Conservation (phyloP, 2,113 vertebrate genomes). For the Ammodytes marinus region DNA sequence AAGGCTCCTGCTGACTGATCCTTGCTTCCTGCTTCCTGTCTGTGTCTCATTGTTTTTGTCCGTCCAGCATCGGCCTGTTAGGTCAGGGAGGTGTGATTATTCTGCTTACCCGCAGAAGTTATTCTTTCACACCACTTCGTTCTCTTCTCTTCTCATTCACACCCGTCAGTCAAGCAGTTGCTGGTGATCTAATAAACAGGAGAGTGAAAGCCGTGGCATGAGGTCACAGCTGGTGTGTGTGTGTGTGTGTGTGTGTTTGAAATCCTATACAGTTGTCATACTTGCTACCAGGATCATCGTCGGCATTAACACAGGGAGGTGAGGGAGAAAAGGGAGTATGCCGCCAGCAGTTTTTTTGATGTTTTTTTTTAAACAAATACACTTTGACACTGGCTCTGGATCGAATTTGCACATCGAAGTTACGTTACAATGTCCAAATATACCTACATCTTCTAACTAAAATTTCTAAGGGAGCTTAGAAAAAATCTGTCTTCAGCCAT, state of each 20-base stretch:
- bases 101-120: neutral
- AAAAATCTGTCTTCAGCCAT: neutral
- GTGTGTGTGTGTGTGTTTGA: slow-evolving; percentile 48
- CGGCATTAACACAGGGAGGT: slow-evolving; percentile 50
- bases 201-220: slow-evolving; percentile 68
- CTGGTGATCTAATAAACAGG: slow-evolving; percentile 69
- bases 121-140: neutral
- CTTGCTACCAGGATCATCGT: slow-evolving; percentile 31
- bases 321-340: slow-evolving; percentile 17
- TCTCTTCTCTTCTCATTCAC: slow-evolving; percentile 1
- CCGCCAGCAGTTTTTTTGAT: slow-evolving; percentile 23
- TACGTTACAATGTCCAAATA: no score
- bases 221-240: slow-evolving; percentile 71
- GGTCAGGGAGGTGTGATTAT: neutral
- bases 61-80: neutral
- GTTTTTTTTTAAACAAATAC: slow-evolving; percentile 10
- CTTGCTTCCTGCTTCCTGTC: neutral
- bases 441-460: neutral
- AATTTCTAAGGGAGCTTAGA: neutral
- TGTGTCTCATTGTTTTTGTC: slow-evolving; percentile 9
- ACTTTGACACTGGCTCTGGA: neutral
- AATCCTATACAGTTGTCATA: slow-evolving; percentile 44
- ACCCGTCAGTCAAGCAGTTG: slow-evolving; percentile 64
- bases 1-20: slow-evolving; percentile 9
- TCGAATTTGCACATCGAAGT: no score